phyloP scores from a whole-genome alignment of 2,888 invertebrate genomes.

The Epicampocera succincta region DNA sequence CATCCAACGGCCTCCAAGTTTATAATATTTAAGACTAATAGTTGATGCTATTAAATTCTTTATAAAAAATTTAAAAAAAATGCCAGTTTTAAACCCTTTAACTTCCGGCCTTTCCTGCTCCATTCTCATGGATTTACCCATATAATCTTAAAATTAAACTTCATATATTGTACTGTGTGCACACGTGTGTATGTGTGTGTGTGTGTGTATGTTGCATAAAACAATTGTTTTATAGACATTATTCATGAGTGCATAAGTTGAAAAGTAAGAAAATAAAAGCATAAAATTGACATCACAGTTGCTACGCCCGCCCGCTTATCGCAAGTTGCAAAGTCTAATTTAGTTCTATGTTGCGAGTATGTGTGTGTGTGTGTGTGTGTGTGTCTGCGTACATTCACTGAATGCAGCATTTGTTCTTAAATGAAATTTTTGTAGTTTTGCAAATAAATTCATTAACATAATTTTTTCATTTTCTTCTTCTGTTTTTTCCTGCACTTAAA shows the following conservation, averaged over 20 bases:
- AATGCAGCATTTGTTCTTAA: background rate
- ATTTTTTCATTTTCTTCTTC: slow-evolving; percentile 3
- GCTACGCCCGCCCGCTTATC: background rate
- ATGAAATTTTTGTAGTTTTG: slow-evolving; percentile 32
- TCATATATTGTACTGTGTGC: slow-evolving; percentile 8
- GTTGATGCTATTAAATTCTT: too few species aligned
- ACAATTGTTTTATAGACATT: slow-evolving; percentile 49
- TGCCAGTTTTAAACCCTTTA: too few species aligned
- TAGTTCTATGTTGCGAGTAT: slow-evolving; percentile 2
- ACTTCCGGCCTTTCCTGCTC: too few species aligned
- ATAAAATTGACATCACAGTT: slow-evolving; percentile 14
- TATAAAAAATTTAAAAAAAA: too few species aligned
- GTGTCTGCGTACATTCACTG: background rate
- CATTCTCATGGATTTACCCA: slow-evolving; percentile 25
- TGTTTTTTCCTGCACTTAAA: too few species aligned
- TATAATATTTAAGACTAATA: too few species aligned
- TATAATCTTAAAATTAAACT: slow-evolving; percentile 26
- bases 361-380: background rate
- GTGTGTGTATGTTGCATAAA: background rate
- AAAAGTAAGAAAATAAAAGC: slow-evolving; percentile 40
- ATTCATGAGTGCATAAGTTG: slow-evolving; percentile 41
- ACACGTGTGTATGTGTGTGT: background rate
- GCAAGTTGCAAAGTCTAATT: slow-evolving; percentile 32
- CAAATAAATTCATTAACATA: slow-evolving; percentile 40
- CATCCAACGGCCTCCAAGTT: too few species aligned